phyloP scores from a whole-genome alignment of 2,113 vertebrate species.

The Sapajus apella region DNA sequence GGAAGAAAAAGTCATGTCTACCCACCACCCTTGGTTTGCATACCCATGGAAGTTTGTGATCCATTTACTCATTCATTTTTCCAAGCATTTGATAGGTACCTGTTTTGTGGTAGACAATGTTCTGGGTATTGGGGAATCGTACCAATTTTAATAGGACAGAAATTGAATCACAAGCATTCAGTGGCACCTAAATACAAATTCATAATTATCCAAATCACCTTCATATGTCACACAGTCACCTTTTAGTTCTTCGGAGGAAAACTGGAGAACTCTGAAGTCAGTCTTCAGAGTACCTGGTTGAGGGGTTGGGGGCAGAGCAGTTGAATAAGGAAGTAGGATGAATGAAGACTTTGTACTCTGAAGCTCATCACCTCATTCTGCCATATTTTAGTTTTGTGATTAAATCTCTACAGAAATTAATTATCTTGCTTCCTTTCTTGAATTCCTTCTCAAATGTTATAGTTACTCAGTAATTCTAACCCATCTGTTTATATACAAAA shows the following conservation, averaged over 20 bases:
- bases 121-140: not conserved
- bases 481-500: not conserved
- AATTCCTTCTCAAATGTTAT: constrained; percentile 10
- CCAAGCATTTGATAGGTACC: not conserved
- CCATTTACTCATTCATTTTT: not conserved
- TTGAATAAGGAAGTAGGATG: not conserved
- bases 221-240: not conserved
- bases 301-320: not conserved
- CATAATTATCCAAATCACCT: not conserved
- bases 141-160: not conserved
- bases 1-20: not conserved
- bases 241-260: not conserved
- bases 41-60: not conserved
- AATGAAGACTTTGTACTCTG: not conserved
- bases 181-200: not conserved
- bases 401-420: constrained; percentile 30
- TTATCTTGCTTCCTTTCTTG: constrained; percentile 29
- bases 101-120: not conserved
- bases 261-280: not conserved
- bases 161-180: not conserved
- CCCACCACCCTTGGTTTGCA: not conserved
- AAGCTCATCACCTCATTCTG: not conserved
- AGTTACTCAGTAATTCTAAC: not conserved
- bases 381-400: not conserved
- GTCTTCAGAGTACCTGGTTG: not conserved